Evolutionary conservation across 2,888 invertebrate species (phyloP), one percentile per base, ranked within the genome.

Genomic region (Melitaea athalia): DNA sequence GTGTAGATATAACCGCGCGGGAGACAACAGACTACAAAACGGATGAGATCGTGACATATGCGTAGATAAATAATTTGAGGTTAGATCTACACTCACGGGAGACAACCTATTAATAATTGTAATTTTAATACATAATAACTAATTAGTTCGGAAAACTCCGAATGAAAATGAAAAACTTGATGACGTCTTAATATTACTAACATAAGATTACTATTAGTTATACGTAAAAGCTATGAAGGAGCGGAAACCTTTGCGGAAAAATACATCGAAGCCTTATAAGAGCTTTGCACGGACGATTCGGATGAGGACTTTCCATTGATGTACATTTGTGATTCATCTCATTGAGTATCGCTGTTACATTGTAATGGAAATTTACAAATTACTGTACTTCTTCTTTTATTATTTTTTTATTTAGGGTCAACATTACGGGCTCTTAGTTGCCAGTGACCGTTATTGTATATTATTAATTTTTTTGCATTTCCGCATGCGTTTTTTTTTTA

Each of bases 191-290:
- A 6, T 33, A 47, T 49, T n/a, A 43, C 15, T 43, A 52, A n/a
- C n/a, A n/a, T n/a, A n/a, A 55, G 24, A 42, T 61, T 53, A 57
- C 59, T 62, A 49, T 68, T 63, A 43, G 15, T 24, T 24, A 24
- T 53, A 10, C 14, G 66, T 59, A 63, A 63, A 74, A 75, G 66
- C 73, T 75, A 70, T 77, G 75, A 73, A 75, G 63, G 71, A 75
- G 68, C 72, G 77, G 75, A 75, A 76, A 74, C 65, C 68, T 72
- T 70, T 49, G 33, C 53, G 72, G 79, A 79, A 81, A 78, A 78
- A 72, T 65, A 68, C 70, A 24, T 15, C 31, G 67, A 72, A 70
- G 59, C 70, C 70, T 65, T 68, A 70, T 70, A 65, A 65, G 64
- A 67, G 72, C 67, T 65, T 59, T 45, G 45, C 61, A 62, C 68